A percentile compares a stretch with the other conserved stretches of the same genome.
phyloP scores from a whole-genome alignment of 2,797 vertebrate genomes.

The Sparus aurata region DNA sequence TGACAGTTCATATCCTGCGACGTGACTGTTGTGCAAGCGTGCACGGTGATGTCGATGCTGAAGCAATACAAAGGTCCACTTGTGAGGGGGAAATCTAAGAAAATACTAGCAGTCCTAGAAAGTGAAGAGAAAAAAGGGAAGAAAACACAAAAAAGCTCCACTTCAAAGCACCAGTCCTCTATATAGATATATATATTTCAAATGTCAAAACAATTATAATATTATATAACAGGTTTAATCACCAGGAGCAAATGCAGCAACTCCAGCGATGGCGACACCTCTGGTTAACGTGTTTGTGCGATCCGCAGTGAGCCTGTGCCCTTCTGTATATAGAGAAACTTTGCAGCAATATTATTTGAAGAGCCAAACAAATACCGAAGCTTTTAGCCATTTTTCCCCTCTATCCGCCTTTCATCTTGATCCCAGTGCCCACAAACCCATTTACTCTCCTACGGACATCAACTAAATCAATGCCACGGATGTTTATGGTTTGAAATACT shows the following conservation, averaged over 20 bases:
- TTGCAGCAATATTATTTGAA: conserved; percentile 9
- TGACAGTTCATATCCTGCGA: too few relatives aligned
- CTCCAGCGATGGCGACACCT: background rate
- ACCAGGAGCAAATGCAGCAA: background rate
- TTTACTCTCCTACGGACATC: conserved; percentile 45
- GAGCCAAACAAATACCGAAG: conserved; percentile 20
- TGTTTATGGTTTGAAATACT: conserved; percentile 61
- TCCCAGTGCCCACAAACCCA: conserved; percentile 35
- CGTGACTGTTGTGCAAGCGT: too few relatives aligned
- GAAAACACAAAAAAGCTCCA: too few relatives aligned
- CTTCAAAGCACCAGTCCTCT: too few relatives aligned
- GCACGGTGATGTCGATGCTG: too few relatives aligned
- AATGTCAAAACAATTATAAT: background rate
- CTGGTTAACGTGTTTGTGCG: background rate
- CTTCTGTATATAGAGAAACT: background rate
- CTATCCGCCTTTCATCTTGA: conserved; percentile 23
- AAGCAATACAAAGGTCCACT: too few relatives aligned
- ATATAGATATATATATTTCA: too few relatives aligned
- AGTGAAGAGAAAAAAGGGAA: too few relatives aligned
- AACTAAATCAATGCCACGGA: conserved; percentile 43
- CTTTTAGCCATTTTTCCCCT: conserved; percentile 14
- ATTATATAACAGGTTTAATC: too few relatives aligned
- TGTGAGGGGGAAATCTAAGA: too few relatives aligned
- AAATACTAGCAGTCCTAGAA: too few relatives aligned
- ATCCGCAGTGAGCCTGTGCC: background rate